These are phyloP conservation scores for Phymanthus crucifer DNA, from an alignment of 92 coral and sea anemone genomes.

Conservation along the genomic window DNA sequence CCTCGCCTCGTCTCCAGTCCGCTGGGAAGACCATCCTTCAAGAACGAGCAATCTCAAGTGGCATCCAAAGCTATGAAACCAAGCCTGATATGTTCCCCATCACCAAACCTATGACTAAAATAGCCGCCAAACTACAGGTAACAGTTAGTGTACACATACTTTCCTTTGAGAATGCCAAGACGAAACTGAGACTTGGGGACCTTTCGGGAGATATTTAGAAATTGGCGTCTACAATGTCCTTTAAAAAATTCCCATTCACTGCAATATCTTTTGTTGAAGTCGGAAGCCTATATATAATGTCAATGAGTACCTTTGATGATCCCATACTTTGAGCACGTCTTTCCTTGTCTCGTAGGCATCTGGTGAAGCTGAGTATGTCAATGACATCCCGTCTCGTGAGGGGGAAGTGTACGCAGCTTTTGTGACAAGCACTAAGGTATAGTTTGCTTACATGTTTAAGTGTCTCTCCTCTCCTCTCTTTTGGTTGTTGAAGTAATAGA, in stretches of 20 bases:
- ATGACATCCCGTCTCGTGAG: conserved; percentile 57
- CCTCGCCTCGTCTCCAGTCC: conserved; percentile 57
- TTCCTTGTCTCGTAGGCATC: conserved; percentile 47
- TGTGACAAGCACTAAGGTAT: conserved; percentile 52
- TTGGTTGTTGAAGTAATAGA: no score
- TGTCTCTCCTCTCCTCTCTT: neutral
- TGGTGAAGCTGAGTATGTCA: conserved; percentile 70
- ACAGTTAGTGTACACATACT: neutral
- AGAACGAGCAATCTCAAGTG: conserved; percentile 62
- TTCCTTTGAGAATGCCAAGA: neutral
- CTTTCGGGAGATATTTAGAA: no score
- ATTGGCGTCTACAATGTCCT: no score
- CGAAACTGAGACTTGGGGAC: no score
- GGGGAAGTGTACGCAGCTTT: conserved; percentile 81
- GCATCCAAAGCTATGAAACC: conserved; percentile 64
- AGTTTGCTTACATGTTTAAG: neutral
- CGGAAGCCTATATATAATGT: no score
- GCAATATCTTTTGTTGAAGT: no score
- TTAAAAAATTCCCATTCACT: no score
- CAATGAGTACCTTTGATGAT: no score
- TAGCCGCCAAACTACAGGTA: conserved; percentile 77
- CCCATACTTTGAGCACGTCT: no score
- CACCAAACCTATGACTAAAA: conserved; percentile 77
- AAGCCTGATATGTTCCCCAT: conserved; percentile 65
- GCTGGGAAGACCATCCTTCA: conserved; percentile 58